phyloP scores from a whole-genome alignment of 2,888 invertebrate species.

The Athetis lepigone region DNA sequence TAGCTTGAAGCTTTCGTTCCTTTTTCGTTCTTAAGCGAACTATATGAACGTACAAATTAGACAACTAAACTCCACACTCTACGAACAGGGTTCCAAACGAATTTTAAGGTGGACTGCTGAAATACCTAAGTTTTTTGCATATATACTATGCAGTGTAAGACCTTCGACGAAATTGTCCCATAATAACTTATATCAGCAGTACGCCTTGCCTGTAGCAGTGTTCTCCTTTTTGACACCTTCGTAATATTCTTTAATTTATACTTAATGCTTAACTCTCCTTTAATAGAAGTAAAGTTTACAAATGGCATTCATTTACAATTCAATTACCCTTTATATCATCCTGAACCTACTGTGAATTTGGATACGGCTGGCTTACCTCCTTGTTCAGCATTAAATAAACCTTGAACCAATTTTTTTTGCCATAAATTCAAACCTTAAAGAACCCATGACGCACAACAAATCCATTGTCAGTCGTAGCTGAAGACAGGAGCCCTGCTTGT shows the following conservation, averaged over 20 bases:
- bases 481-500: conserved; percentile 88
- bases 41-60: conserved; percentile 9
- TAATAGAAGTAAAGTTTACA: conserved; percentile 18
- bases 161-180: neutral
- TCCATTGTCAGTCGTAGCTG: conserved; percentile 79
- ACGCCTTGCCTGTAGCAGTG: conserved; percentile 16
- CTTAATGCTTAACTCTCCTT: neutral
- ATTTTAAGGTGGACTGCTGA: conserved; percentile 28
- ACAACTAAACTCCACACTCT: conserved; percentile 4
- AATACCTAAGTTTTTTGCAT: neutral
- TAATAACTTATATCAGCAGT: conserved; percentile 22
- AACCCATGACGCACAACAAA: conserved; percentile 35
- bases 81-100: conserved; percentile 25
- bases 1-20: conserved; percentile 8
- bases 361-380: conserved; percentile 30
- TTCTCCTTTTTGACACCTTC: neutral
- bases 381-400: conserved; percentile 9
- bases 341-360: neutral
- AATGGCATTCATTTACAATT: conserved; percentile 4
- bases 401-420: neutral
- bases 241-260: conserved; percentile 15
- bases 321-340: conserved; percentile 1
- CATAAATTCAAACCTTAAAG: conserved; percentile 21
- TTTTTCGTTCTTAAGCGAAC: conserved; percentile 3
- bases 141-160: neutral